These are phyloP conservation scores for Stegodyphus dumicola DNA, from an alignment of 1,140 invertebrate genomes.

Conservation along the genomic window DNA sequence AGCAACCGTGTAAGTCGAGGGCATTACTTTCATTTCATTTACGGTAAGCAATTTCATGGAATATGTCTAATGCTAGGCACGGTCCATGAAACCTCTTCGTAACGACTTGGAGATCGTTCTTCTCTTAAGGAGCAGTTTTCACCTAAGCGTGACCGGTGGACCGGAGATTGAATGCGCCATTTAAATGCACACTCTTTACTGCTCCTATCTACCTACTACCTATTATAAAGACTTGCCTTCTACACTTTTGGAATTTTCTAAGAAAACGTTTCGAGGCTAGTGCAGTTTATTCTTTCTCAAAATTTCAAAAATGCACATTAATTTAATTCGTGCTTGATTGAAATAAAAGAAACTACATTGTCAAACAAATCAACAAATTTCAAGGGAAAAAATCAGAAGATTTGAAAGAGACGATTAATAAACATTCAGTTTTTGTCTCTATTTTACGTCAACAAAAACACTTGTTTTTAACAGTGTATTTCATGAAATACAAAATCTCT, in stretches of 20 bases:
- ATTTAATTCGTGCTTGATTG: no score
- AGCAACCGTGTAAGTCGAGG: conserved; percentile 39
- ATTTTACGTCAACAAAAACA: no score
- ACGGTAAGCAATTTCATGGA: conserved; percentile 47
- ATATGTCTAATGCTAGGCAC: conserved; percentile 37
- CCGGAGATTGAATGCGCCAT: conserved; percentile 12
- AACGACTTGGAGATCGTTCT: conserved; percentile 47
- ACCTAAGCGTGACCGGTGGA: conserved; percentile 19
- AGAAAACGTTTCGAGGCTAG: no score
- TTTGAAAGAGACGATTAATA: no score
- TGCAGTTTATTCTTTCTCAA: no score
- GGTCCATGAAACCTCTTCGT: conserved; percentile 42
- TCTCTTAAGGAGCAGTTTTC: conserved; percentile 18
- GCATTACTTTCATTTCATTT: conserved; percentile 58
- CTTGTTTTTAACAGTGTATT: no score
- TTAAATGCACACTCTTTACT: conserved; percentile 1
- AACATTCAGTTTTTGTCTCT: no score
- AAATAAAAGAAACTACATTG: no score
- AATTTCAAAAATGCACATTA: no score
- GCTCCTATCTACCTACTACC: neutral
- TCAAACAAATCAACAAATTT: no score
- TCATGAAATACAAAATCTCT: no score
- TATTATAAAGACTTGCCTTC: neutral
- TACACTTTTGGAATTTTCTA: neutral
- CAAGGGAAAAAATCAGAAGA: no score